Evolutionary conservation across 2,113 vertebrate species (phyloP), one percentile per base, ranked within the genome.

Genomic region (Pelecanus crispus): DNA sequence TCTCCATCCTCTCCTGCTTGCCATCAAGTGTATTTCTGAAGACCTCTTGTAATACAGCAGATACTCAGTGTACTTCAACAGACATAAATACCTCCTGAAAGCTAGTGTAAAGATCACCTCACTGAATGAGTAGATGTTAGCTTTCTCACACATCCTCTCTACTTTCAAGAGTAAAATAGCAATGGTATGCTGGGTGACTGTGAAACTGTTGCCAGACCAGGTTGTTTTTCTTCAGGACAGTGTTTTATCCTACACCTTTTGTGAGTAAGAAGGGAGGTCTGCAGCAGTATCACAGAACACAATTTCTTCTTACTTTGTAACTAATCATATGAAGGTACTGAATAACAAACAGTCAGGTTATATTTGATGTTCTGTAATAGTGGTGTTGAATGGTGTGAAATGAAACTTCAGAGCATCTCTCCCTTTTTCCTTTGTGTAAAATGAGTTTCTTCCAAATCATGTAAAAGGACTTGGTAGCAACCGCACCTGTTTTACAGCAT

Each of bases 251-350:
- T 14, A 0, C 2, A 1, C 1, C 10, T 21, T 75, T 32, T 45
- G 2, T 34, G 31, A 52, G 26, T n/a, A 44, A 32, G 45, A 62
- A 31, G 19, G 10, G 17, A 88, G 40, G 6, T 53, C 38, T 81
- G 50, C 24, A 25, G 45, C 1, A 1, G 17, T 81, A 11, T 17
- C 49, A 17, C 20, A n/a, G 40, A 56, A 31, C 9, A 22, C 0
- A 1, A 8, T 89, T 91, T 81, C 34, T 40, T 11, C 62, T 89
- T 49, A 3, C 11, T 67, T 2, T 91, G 28, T 21, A 68, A 1
- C 21, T 67, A 16, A 44, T 67, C 7, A 7, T 16, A 29, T 7
- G 8, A 61, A 70, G 34, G 22, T 34, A 36, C 9, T 55, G 67
- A 18, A 34, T 21, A 29, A 13, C 4, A 47, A 24, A 15, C 10